A percentile compares a stretch with the other conserved stretches of the same genome.
phyloP scores from a whole-genome alignment of 2,113 vertebrate genomes.

The Hemichromis elongatus region DNA sequence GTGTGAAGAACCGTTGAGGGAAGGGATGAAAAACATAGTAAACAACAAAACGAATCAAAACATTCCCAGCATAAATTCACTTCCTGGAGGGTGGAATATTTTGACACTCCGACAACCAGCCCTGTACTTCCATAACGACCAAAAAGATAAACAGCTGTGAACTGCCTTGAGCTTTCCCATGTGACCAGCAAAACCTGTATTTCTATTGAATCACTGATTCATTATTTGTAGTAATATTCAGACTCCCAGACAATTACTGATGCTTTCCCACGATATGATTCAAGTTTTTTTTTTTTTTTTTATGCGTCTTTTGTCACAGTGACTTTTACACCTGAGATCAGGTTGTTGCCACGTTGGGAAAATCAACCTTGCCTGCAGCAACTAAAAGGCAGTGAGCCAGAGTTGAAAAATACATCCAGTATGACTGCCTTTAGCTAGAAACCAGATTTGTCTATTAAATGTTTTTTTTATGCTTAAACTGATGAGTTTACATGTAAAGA shows the following conservation, averaged over 20 bases:
- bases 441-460: constrained; percentile 45
- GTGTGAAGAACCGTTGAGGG: background rate
- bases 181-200: constrained; percentile 51
- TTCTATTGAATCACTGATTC: constrained; percentile 14
- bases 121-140: background rate
- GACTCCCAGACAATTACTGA: constrained; percentile 57
- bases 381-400: constrained; percentile 53
- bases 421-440: constrained; percentile 49
- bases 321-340: constrained; percentile 48
- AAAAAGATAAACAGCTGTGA: background rate
- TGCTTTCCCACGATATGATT: constrained; percentile 67
- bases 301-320: constrained; percentile 55
- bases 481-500: background rate
- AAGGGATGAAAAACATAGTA: background rate
- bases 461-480: background rate
- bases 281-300: constrained; percentile 6
- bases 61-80: background rate
- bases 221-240: constrained; percentile 40
- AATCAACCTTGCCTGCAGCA: constrained; percentile 52
- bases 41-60: background rate
- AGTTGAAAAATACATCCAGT: constrained; percentile 19
- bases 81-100: constrained; percentile 42
- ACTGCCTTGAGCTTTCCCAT: background rate
- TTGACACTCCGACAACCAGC: constrained; percentile 11
- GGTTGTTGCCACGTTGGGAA: constrained; percentile 64